phyloP scores from a whole-genome alignment of 2,797 vertebrate genomes.

The Gymnodraco acuticeps region DNA sequence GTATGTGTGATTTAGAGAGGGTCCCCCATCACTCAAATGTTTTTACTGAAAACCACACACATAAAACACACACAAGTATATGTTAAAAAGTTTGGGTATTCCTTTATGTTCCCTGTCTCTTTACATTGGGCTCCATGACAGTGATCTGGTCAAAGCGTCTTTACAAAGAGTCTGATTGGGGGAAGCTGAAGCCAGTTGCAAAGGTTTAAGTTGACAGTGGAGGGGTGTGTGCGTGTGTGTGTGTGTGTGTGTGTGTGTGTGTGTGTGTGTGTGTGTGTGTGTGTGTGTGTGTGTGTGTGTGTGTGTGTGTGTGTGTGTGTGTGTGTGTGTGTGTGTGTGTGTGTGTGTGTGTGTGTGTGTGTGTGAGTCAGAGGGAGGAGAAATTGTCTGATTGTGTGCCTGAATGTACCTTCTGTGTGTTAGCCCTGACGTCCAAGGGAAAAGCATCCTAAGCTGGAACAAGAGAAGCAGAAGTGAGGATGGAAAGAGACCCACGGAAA shows the following conservation, averaged over 20 bases:
- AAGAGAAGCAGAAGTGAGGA: neutral
- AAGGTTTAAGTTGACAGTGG: conserved; percentile 61
- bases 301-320: conserved; percentile 28
- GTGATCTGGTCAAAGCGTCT: conserved; percentile 77
- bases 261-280: conserved; percentile 9
- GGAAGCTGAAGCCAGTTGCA: conserved; percentile 54
- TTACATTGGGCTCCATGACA: conserved; percentile 80
- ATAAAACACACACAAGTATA: conserved; percentile 22
- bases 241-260: conserved; percentile 27
- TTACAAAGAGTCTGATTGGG: conserved; percentile 62
- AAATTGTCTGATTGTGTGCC: conserved; percentile 50
- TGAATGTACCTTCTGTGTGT: conserved; percentile 56
- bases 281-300: conserved; percentile 32
- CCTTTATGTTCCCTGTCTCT: conserved; percentile 82
- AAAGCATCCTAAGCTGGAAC: conserved; percentile 9
- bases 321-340: conserved; percentile 5
- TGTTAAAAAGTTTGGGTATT: conserved; percentile 47
- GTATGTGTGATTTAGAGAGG: conserved; percentile 38
- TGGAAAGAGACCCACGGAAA: conserved; percentile 16
- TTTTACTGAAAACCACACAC: conserved; percentile 58
- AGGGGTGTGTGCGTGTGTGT: conserved; percentile 35
- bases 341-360: conserved; percentile 32
- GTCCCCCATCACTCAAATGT: conserved; percentile 50
- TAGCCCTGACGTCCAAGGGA: conserved; percentile 35
- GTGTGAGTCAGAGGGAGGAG: conserved; percentile 20